Evolutionary conservation across 2,888 invertebrate genomes (phyloP).

Genomic region (Nineta flava): DNA sequence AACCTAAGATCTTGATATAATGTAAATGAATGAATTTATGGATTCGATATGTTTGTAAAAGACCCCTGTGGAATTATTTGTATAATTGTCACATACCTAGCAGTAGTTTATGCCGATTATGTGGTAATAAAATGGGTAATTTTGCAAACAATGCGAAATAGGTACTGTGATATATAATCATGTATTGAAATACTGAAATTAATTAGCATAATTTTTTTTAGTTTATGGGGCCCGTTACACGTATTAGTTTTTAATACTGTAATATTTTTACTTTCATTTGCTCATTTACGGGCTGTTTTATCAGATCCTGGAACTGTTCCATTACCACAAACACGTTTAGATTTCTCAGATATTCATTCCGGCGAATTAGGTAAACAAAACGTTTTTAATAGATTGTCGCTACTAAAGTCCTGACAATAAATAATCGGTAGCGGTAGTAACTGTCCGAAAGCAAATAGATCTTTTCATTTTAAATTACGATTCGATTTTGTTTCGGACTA

Average conservation of each 20-base stretch:
- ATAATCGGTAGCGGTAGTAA: not conserved
- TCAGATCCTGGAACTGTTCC: slow-evolving; percentile 84
- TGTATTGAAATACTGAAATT: not conserved
- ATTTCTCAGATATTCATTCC: slow-evolving; percentile 66
- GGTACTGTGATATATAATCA: slow-evolving; percentile 32
- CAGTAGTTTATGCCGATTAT: slow-evolving; percentile 75
- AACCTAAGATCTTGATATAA: not conserved
- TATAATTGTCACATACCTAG: slow-evolving; percentile 60
- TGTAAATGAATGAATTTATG: not conserved
- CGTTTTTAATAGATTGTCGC: no score
- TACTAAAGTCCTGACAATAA: not conserved
- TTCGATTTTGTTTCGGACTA: no score
- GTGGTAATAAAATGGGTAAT: slow-evolving; percentile 73
- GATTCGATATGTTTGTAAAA: slow-evolving; percentile 42
- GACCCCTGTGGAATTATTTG: slow-evolving; percentile 79
- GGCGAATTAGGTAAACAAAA: slow-evolving; percentile 28
- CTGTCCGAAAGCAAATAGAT: no score
- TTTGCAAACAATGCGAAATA: slow-evolving; percentile 62
- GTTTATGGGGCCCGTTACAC: slow-evolving; percentile 70
- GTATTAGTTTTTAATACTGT: slow-evolving; percentile 64
- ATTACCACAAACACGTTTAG: slow-evolving; percentile 51
- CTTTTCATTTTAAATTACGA: no score
- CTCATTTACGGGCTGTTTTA: slow-evolving; percentile 71
- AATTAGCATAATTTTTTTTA: slow-evolving; percentile 24
- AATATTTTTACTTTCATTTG: slow-evolving; percentile 53